These are phyloP conservation scores for Adineta ricciae DNA, from an alignment of 2,888 invertebrate species.

Conservation along the genomic window DNA sequence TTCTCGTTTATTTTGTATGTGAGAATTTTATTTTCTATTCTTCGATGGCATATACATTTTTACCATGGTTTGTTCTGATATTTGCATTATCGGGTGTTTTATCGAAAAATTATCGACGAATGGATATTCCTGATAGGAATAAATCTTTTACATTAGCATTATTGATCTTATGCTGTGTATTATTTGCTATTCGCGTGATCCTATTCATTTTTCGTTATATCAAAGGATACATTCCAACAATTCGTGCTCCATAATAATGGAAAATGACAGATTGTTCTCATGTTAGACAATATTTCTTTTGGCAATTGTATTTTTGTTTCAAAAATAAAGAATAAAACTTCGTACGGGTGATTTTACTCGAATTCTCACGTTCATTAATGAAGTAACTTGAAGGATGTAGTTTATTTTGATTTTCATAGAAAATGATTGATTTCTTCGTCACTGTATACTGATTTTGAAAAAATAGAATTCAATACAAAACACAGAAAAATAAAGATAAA, in stretches of 20 bases:
- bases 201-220: background rate
- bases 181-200: background rate
- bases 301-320: background rate
- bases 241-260: background rate
- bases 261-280: background rate
- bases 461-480: background rate
- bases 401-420: too few species aligned
- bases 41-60: background rate
- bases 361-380: too few species aligned
- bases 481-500: background rate
- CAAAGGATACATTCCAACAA: background rate
- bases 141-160: background rate
- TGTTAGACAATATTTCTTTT: background rate
- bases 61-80: conserved; percentile 14
- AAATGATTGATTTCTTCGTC: too few species aligned
- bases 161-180: background rate
- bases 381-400: too few species aligned
- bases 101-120: background rate
- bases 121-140: background rate
- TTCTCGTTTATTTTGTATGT: background rate
- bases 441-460: background rate
- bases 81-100: background rate
- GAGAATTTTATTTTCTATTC: background rate
- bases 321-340: background rate
- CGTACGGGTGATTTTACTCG: background rate